Base-by-base conservation (phyloP, 2,888 invertebrate genomes). In the Plagodis dolabraria region DNA sequence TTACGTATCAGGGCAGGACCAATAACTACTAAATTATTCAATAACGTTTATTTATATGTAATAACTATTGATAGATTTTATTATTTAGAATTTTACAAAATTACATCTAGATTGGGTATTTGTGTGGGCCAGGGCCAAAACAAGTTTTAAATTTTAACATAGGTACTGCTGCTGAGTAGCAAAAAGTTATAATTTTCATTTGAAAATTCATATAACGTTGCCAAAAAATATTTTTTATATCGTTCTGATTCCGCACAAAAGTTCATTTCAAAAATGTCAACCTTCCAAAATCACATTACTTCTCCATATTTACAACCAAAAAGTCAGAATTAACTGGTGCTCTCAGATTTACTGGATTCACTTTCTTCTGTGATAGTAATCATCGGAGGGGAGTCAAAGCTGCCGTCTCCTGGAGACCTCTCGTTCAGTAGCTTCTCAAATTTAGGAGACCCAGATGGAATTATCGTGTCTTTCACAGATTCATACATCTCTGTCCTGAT, bases 351-450 rank as follows among this genome's bases (percentile, higher is more conserved):
- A 49, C 81, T 85, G 47, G 86, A 81, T 63, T 93, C 93, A 62
- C 79, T 83, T 59, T 93, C 93, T 68, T 93, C 93, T 0, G 93
- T 92, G 47, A 93, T 93, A 0, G 92, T 93, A 54, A 92, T 93
- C 87, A 93, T 85, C 0, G 93, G 92, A 1, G 87, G 87, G 9
- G 84, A 77, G 54, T 85, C 83, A 43, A 82, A 89, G 38, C 72
- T 71, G 12, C 69, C 73, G 34, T 87, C 89, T 49, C 78, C 81
- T 7, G 87, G 83, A 44, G 94, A 94, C 42, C 87, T 85, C 50
- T 94, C 94, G 74, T 94, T 94, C 62, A 85, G 86, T 22, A 94
- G 77, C 65, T 93, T 92, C 75, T 94, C 94, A 73, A 94, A 94
- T 71, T 94, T 94, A 0, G 94, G 94, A n/a, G 93, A 93, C 2